Percentiles rank a stretch among this genome's conserved stretches.
Conservation (phyloP, 2,888 invertebrate genomes). For the Hemithea aestivaria region DNA sequence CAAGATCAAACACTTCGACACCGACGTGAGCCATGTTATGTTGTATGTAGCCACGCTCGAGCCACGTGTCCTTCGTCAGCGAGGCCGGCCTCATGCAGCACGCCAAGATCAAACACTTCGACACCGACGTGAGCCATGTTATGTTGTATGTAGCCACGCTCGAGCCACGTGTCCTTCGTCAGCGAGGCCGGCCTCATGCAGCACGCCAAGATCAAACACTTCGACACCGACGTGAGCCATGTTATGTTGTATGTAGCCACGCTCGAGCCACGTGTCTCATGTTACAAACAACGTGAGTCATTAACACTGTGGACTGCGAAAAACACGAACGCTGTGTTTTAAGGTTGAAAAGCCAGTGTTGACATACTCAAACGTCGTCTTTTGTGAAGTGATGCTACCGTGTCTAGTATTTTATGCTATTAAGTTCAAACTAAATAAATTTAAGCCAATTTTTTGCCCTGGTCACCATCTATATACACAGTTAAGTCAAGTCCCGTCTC, state of each 20-base stretch:
- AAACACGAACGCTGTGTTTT: too few relatives aligned
- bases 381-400: too few relatives aligned
- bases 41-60: constrained; percentile 53
- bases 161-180: constrained; percentile 52
- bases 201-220: constrained; percentile 39
- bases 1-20: constrained; percentile 29
- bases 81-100: constrained; percentile 49
- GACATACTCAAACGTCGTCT: too few relatives aligned
- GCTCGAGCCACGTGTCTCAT: constrained; percentile 49
- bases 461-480: too few relatives aligned
- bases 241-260: constrained; percentile 50
- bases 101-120: constrained; percentile 31
- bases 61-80: constrained; percentile 54
- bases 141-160: constrained; percentile 54
- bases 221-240: constrained; percentile 15
- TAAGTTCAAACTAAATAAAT: too few relatives aligned
- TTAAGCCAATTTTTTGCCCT: too few relatives aligned
- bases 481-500: too few relatives aligned
- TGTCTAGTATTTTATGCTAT: too few relatives aligned
- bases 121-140: constrained; percentile 13
- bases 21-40: too few relatives aligned
- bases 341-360: too few relatives aligned
- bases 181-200: constrained; percentile 48
- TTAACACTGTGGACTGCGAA: too few relatives aligned
- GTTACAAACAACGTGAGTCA: neutral